Evolutionary conservation across 1,140 invertebrate genomes (phyloP).

Genomic region (Pectinophora gossypiella): DNA sequence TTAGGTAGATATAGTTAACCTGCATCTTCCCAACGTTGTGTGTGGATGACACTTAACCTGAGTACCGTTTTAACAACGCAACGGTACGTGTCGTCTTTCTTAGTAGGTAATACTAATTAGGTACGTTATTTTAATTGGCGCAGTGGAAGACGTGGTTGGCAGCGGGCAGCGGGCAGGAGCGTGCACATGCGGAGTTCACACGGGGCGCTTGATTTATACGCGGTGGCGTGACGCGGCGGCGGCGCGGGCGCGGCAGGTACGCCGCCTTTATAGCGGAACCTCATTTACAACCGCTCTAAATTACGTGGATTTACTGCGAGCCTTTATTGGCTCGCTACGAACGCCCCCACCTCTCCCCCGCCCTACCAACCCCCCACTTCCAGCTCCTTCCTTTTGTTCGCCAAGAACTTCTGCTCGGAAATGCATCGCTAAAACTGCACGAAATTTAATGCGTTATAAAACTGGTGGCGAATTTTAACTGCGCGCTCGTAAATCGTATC

Average conservation of each 20-base stretch:
- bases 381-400: constrained; percentile 26
- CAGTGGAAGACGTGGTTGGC: too few species aligned
- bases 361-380: constrained; percentile 37
- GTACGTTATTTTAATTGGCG: neutral
- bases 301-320: constrained; percentile 70
- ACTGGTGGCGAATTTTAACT: constrained; percentile 22
- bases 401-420: constrained; percentile 31
- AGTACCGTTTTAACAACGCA: neutral
- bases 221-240: constrained; percentile 34
- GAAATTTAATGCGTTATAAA: constrained; percentile 33
- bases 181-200: constrained; percentile 38
- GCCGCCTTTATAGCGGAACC: constrained; percentile 67
- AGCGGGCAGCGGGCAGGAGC: too few species aligned
- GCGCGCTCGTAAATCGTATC: constrained; percentile 21
- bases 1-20: too few species aligned
- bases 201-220: constrained; percentile 54
- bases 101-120: neutral
- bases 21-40: too few species aligned
- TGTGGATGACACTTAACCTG: neutral
- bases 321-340: constrained; percentile 66
- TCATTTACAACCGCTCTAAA: constrained; percentile 71
- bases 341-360: constrained; percentile 35
- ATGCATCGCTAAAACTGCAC: constrained; percentile 40
- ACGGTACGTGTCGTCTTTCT: neutral
- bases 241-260: constrained; percentile 45